Evolutionary conservation across 2,797 vertebrate genomes (phyloP), one percentile per base, ranked within the genome.

Genomic region (Tokudaia muenninki): DNA sequence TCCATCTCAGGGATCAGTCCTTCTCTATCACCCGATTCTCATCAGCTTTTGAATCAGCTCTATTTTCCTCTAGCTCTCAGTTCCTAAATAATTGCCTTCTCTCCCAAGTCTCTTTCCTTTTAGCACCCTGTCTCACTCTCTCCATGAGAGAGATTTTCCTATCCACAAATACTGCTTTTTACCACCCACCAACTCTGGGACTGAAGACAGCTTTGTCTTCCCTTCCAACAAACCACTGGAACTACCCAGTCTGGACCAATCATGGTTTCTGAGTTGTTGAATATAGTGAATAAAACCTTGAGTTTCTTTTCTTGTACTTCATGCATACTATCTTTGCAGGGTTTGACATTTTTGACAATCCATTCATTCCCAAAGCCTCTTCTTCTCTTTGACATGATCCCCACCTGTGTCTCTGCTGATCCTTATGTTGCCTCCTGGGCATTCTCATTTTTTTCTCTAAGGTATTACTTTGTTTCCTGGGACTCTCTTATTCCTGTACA

Each of bases 11-110:
- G 10, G 59, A 67, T 0, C 59, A 79, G 59, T 80, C 57, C 61
- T 61, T 79, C 5, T 9, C 21, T 47, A 4, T 10, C 57, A 72
- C 24, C 17, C 78, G 17, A 57, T 50, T 90, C 29, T 70, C 79
- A 92, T 37, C 17, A 95, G 59, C 61, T n/a, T 52, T 57, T 67
- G 47, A 90, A 87, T 87, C 61, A 41, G 50, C 63, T 96, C 44
- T 47, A 78, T 19, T 41, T 13, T 93, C 4, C 52, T 52, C 10
- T 41, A 34, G 84, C 34, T 5, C 65, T 75, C 65, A 52, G 11
- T 34, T 81, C 19, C 65, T 72, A 82, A 89, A 29, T 77, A 80
- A 55, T 29, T 79, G 61, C 24, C 81, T 83, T 75, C n/a, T 55
- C 34, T 72, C 14, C 12, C 11, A 37, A 87, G 57, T 21, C 81